A percentile compares a stretch with the other conserved stretches of the same genome.
Conservation (phyloP, 2,888 invertebrate genomes). For the Alsophila aescularia region DNA sequence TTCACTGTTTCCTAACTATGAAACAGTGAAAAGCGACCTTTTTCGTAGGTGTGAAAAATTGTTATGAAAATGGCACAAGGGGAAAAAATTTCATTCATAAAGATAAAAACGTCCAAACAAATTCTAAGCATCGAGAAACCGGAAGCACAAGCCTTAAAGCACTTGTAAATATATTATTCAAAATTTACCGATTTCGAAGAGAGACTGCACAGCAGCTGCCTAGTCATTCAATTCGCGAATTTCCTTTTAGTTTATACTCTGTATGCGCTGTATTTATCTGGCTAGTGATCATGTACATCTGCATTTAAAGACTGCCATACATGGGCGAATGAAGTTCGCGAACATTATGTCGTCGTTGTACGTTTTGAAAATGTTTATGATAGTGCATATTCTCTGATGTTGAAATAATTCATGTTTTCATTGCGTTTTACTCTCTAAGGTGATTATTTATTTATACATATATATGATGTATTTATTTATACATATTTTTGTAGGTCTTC, state of each 20-base stretch:
- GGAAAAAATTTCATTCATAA: too few species aligned
- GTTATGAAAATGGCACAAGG: too few species aligned
- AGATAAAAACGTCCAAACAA: background rate
- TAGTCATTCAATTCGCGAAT: slow-evolving; percentile 51
- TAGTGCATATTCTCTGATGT: background rate
- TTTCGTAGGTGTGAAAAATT: too few species aligned
- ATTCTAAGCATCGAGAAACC: slow-evolving; percentile 19
- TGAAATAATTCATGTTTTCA: background rate
- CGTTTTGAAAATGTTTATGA: slow-evolving; percentile 2
- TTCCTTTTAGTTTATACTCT: slow-evolving; percentile 48
- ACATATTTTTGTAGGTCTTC: too few species aligned
- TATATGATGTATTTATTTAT: too few species aligned
- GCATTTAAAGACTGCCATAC: slow-evolving; percentile 66
- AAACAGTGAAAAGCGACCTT: too few species aligned
- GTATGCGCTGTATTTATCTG: slow-evolving; percentile 58
- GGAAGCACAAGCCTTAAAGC: slow-evolving; percentile 28
- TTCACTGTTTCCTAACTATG: too few species aligned
- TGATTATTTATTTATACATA: too few species aligned
- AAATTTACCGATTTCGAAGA: slow-evolving; percentile 36
- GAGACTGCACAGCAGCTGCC: slow-evolving; percentile 40
- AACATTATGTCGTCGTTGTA: background rate
- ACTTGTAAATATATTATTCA: slow-evolving; percentile 33
- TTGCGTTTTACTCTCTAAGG: too few species aligned
- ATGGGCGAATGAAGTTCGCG: slow-evolving; percentile 10
- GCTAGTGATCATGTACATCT: slow-evolving; percentile 62